Evolutionary conservation across 1,140 invertebrate genomes (phyloP), one percentile per base, ranked within the genome.

Genomic region (Drosophila subpulchrella): DNA sequence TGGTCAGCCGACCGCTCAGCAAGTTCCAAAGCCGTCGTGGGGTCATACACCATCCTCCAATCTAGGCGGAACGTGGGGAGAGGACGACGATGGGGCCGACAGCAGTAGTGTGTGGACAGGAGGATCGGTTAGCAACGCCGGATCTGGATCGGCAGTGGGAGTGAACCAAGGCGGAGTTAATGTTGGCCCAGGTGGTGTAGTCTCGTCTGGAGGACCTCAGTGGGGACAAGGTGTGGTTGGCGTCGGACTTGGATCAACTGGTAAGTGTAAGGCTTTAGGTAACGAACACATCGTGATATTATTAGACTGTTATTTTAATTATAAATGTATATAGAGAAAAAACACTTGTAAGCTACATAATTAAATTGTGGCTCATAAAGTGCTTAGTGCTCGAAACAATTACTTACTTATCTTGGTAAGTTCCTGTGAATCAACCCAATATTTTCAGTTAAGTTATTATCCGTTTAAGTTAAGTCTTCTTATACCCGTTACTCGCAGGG

Each of bases 51-150:
- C 97, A 0, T 96, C 97, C 1, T 97, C 96, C 0, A 98, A 98
- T 89, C 96, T 98, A 73, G 97, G 97, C 38, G 97, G 97, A 8
- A 98, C 97, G 1, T 98, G 97, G 97, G 97, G 97, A 41, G 97
- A 98, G 92, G 97, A 98, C 81, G 97, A 98, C 79, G 97, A 98
- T 88, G 89, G 82, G 13, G 93, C 95, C 41, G 94, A 97, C 81
- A 94, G 95, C 6, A 95, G 95, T 4, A 97, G 95, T 78, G 96
- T 97, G 68, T 97, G 96, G 96, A 96, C 95, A 7, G 95, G 95
- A 27, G 70, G 93, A 92, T 79, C 93, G 27, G 71, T 63, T 27
- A 86, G 66, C 50, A 91, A 92, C 82, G 39, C 83, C 85, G 70
- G 75, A 92, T 58, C 81, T 51, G 74, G 70, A 38, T 54, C 68